Percentiles rank a stretch among this genome's conserved stretches.
These are phyloP conservation scores for Solenopsis fugax DNA, from an alignment of 1,140 invertebrate species.

Conservation along the genomic window DNA sequence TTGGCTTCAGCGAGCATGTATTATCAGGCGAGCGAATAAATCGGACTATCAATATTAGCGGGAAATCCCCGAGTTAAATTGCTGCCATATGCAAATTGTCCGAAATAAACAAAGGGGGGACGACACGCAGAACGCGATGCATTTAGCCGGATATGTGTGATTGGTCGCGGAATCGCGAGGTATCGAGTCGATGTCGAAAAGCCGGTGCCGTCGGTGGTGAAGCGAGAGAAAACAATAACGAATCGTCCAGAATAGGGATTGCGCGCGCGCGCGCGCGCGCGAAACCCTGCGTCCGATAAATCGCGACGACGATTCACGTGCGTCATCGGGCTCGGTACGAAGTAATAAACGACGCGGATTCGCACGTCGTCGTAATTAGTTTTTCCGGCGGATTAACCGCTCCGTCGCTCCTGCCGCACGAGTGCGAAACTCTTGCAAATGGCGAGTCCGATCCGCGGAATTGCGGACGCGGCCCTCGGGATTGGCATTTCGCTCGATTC, in stretches of 20 bases:
- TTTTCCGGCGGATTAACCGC: slow-evolving; percentile 53
- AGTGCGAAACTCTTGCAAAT: slow-evolving; percentile 17
- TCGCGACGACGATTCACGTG: slow-evolving; percentile 45
- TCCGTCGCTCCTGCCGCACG: neutral
- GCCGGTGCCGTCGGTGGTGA: neutral
- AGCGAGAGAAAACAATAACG: slow-evolving; percentile 40
- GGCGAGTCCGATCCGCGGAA: neutral
- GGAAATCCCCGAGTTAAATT: slow-evolving; percentile 26
- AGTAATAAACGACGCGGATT: slow-evolving; percentile 51
- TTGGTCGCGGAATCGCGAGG: slow-evolving; percentile 6
- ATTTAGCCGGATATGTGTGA: slow-evolving; percentile 19
- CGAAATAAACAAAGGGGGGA: slow-evolving; percentile 29
- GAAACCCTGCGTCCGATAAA: slow-evolving; percentile 41
- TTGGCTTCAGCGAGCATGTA: neutral
- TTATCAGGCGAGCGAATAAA: neutral
- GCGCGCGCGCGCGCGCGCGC: neutral
- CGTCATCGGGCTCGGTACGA: slow-evolving; percentile 45
- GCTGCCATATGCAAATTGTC: slow-evolving; percentile 1
- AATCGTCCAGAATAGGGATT: slow-evolving; percentile 1
- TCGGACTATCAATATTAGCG: neutral
- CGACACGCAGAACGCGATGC: neutral
- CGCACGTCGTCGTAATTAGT: slow-evolving; percentile 51
- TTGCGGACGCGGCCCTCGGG: neutral
- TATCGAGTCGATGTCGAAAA: slow-evolving; percentile 21
- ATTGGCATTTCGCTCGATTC: slow-evolving; percentile 39